Percentiles rank a stretch among this genome's conserved stretches.
phyloP scores from a whole-genome alignment of 2,797 vertebrate genomes.

The Toxotes lorentzi region DNA sequence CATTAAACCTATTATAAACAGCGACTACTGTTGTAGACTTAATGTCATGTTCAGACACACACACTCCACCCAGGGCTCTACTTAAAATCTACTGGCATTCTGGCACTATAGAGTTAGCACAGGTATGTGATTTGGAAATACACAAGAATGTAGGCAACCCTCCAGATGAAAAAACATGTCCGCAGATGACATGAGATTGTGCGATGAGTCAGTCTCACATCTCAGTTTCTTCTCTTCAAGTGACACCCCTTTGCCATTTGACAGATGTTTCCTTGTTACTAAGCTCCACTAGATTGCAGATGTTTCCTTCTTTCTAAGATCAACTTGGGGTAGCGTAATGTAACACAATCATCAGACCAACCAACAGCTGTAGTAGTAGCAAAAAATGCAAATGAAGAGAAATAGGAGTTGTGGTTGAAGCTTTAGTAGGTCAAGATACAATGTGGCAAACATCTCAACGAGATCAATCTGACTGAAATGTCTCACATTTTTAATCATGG shows the following conservation, averaged over 20 bases:
- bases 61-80: slow-evolving; percentile 8
- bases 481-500: too few species aligned
- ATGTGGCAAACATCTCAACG: too few species aligned
- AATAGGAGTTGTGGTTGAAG: too few species aligned
- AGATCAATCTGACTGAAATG: too few species aligned
- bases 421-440: too few species aligned
- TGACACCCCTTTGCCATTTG: slow-evolving; percentile 24
- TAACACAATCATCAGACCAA: not conserved
- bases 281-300: slow-evolving; percentile 23
- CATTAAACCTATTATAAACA: slow-evolving; percentile 8
- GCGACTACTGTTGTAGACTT: not conserved
- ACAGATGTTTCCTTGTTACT: slow-evolving; percentile 47
- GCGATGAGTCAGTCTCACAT: not conserved
- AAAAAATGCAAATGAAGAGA: too few species aligned
- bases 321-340: not conserved
- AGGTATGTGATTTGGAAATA: slow-evolving; percentile 52
- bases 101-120: slow-evolving; percentile 28
- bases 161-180: slow-evolving; percentile 10
- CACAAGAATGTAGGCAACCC: slow-evolving; percentile 51
- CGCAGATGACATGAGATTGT: not conserved
- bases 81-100: slow-evolving; percentile 40
- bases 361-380: too few species aligned
- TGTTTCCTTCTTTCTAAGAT: slow-evolving; percentile 26
- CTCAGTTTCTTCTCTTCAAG: slow-evolving; percentile 5
- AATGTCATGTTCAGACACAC: slow-evolving; percentile 27